Conservation (phyloP, 2,797 vertebrate genomes). For the Macroramphosus scolopax region DNA sequence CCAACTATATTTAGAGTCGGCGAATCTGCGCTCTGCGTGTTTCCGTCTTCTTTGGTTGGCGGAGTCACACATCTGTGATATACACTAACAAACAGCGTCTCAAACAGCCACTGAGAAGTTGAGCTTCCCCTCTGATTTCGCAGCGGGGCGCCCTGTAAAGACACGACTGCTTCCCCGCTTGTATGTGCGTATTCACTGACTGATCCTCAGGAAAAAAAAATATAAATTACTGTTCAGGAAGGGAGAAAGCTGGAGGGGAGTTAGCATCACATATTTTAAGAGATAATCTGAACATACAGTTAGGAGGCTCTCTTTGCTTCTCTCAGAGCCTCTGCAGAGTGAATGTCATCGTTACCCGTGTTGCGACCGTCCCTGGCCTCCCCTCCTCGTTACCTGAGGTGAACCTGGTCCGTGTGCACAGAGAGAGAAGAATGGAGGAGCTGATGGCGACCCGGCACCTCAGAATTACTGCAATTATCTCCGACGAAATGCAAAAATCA, state of each 20-base stretch:
- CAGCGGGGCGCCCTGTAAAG: slow-evolving; percentile 5
- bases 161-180: slow-evolving; percentile 12
- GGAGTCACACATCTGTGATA: slow-evolving; percentile 12
- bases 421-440: too few relatives aligned
- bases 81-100: slow-evolving; percentile 20
- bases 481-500: too few relatives aligned
- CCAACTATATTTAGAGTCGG: too few relatives aligned
- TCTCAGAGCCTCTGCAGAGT: too few relatives aligned
- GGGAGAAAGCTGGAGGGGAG: slow-evolving; percentile 19
- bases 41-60: background rate
- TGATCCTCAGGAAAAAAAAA: slow-evolving; percentile 31
- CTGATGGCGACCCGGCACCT: too few relatives aligned
- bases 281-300: slow-evolving; percentile 11
- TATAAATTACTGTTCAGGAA: slow-evolving; percentile 23
- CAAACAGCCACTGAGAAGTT: slow-evolving; percentile 3
- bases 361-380: too few relatives aligned
- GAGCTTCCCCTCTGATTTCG: slow-evolving; percentile 34
- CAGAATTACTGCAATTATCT: too few relatives aligned
- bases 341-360: too few relatives aligned
- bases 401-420: too few relatives aligned
- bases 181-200: too few relatives aligned
- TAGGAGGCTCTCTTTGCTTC: too few relatives aligned
- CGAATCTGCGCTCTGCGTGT: background rate
- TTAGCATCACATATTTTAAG: slow-evolving; percentile 19
- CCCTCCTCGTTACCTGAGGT: too few relatives aligned